Evolutionary conservation across 2,888 invertebrate genomes (phyloP), one percentile per base, ranked within the genome.

Genomic region (Eilema caniola): DNA sequence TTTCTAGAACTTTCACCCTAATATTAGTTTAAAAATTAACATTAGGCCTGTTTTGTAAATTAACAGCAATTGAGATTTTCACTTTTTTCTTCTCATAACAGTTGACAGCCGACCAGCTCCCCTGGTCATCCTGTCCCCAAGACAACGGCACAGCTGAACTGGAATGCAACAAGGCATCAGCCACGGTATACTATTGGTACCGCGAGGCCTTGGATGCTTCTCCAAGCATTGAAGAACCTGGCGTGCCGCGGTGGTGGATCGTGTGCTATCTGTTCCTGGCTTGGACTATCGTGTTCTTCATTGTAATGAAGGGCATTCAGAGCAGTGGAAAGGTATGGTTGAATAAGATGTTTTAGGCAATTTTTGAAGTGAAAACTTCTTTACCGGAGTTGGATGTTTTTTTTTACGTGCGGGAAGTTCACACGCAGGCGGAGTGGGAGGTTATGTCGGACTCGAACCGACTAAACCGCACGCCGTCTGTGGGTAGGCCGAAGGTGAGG

Each of bases 221-320:
- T 0, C 97, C 98, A 20, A 97, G 97, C 72, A 98, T 99, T 86
- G 97, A 98, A 31, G 97, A 98, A 61, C 97, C 98, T 0, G 98
- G 98, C 41, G 97, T 97, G 31, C 97, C 99, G 10, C 97, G 98
- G 82, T 98, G 98, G 98, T 99, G 98, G 98, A 99, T 99, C 89
- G 97, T 98, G 0, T 90, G 98, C 47, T 98, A 98, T 87, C 96
- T 99, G 64, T 90, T 98, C 72, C 95, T 98, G 41, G 98, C 99
- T 28, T 99, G 99, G 99, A 91, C 97, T 65, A 96, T 98, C 78
- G 98, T 99, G 41, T 99, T 98, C 95, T 98, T 98, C 88, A 99
- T 99, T 87, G 98, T 99, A 62, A 99, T 98, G 98, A 98, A 98
- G 92, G 99, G 99, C 64, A 99, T 99, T 78, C 99, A 99, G 94